phyloP scores from a whole-genome alignment of 1,140 invertebrate genomes.

The Brachystomella parvula region DNA sequence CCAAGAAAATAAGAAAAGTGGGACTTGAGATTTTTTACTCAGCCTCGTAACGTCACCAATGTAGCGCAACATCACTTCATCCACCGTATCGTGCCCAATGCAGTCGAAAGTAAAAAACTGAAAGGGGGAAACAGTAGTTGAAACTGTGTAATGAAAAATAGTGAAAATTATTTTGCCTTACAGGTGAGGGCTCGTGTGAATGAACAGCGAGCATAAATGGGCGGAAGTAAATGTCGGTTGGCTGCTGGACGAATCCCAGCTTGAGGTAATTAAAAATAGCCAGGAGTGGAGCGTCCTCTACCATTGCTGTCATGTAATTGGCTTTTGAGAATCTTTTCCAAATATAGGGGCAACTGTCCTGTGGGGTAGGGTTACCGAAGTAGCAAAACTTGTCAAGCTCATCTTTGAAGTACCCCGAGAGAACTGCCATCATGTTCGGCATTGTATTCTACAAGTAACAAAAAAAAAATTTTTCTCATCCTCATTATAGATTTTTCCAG shows the following conservation, averaged over 20 bases:
- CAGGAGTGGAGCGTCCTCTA: constrained; percentile 37
- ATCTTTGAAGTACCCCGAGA: constrained; percentile 16
- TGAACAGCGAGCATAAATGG: constrained; percentile 39
- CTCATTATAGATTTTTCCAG: background rate
- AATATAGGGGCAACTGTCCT: constrained; percentile 30
- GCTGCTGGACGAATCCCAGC: constrained; percentile 42
- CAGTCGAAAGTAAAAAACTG: constrained; percentile 25
- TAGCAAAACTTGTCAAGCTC: constrained; percentile 22
- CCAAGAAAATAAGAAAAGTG: constrained; percentile 27
- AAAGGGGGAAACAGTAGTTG: too few species aligned
- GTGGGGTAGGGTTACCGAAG: background rate
- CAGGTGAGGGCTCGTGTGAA: background rate
- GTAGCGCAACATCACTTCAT: constrained; percentile 24
- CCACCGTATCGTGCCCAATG: constrained; percentile 26
- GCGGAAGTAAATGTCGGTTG: constrained; percentile 44
- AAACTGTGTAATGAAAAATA: background rate
- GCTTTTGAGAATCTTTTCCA: constrained; percentile 28
- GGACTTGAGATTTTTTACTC: background rate
- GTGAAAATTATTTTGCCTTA: background rate
- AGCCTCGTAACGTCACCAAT: constrained; percentile 17
- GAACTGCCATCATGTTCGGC: constrained; percentile 27
- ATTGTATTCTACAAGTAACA: constrained; percentile 34
- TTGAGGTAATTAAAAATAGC: constrained; percentile 44
- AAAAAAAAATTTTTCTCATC: background rate
- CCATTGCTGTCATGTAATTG: constrained; percentile 27